Evolutionary conservation across 2,888 invertebrate species (phyloP), one percentile per base, ranked within the genome.

Genomic region (Mythimna pallens): DNA sequence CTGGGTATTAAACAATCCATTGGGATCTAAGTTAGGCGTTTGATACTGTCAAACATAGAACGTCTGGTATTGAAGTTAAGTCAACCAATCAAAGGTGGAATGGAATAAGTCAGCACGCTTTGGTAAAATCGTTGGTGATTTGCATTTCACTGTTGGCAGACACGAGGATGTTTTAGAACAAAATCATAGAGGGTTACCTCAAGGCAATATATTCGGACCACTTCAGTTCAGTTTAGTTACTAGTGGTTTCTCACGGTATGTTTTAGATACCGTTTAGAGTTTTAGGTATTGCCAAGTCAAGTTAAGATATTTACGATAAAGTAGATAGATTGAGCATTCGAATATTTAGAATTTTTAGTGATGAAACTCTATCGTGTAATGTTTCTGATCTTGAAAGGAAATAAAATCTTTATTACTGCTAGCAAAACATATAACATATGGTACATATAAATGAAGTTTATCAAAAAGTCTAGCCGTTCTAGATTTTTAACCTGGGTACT

Each of bases 241-340:
- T 64, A 3, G 54, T 65, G 57, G 69, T 14, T 50, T 65, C 2
- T 12, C 3, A 50, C 57, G 69, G 76, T 76, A 62, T 80, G 76
- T 58, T 78, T 65, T 62, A 52, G 57, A 30, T 74, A 74, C 67
- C 80, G 67, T 34, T 58, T 63, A 73, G 52, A 12, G 4, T 36
- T 36, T 65, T 69, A 69, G 47, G 43, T 47, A 62, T 34, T n/a
- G 70, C 81, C 81, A 80, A 76, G 70, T 47, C 74, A 74, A 59
- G 61, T 62, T 81, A 57, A 67, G 59, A 81, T 81, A 58, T 61
- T 66, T 64, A 40, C n/a, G 17, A 34, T 43, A 63, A 14, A n/a
- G 9, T 70, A 62, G 65, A 61, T 70, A 69, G 25, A 65, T 22
- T 34, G 30, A 52, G 52, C 72, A 54, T 78, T 47, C 3, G n/a